These are phyloP conservation scores for Octomys mimax DNA, from an alignment of 2,797 vertebrate genomes.

Conservation along the genomic window DNA sequence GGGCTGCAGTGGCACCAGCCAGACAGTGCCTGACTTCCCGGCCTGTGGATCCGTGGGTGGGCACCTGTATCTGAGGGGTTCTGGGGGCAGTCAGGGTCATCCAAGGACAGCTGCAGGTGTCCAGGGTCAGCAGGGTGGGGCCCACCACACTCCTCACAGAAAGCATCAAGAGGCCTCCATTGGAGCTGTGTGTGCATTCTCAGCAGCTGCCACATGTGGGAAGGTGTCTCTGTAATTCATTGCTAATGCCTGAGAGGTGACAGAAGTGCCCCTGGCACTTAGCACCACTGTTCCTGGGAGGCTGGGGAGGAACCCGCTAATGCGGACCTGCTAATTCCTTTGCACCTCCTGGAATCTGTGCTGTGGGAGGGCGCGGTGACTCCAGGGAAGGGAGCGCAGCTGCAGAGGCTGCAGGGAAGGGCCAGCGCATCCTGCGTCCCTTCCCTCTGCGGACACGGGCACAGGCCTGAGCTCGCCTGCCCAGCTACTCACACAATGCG, in stretches of 20 bases:
- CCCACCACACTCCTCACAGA: accelerated
- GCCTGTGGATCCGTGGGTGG: not conserved
- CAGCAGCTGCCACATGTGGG: not conserved
- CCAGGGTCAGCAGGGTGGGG: not conserved
- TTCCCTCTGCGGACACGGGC: not conserved
- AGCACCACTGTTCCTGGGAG: not conserved
- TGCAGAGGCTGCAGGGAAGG: accelerated
- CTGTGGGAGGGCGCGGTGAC: not conserved
- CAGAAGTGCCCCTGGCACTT: not conserved
- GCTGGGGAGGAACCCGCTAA: not conserved
- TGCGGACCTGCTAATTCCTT: not conserved
- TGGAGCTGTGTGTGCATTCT: not conserved
- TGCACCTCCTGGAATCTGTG: not conserved
- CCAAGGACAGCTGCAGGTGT: accelerated
- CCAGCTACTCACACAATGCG: not conserved
- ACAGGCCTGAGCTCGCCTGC: accelerated
- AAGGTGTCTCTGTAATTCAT: constrained; percentile 42
- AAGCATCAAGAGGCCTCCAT: not conserved
- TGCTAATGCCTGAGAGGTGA: constrained; percentile 61
- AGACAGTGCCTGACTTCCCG: accelerated
- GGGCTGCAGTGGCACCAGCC: not conserved
- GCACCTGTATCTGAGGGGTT: not conserved
- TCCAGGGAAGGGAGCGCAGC: accelerated
- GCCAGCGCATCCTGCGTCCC: accelerated
- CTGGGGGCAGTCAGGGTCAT: accelerated